These are phyloP conservation scores for Selene dorsalis DNA, from an alignment of 2,797 vertebrate species.

Conservation along the genomic window DNA sequence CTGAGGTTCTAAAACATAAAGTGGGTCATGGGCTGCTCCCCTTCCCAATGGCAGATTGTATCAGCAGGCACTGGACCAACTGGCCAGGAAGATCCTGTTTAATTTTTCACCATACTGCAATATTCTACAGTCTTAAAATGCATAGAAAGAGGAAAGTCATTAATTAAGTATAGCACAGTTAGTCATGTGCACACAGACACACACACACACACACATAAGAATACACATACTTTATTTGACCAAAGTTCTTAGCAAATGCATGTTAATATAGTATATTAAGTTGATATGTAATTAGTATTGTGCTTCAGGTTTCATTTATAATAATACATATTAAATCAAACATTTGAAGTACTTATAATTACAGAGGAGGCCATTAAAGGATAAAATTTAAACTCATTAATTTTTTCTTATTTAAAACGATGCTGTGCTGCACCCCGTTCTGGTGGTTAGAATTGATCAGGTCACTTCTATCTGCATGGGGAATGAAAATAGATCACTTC, in stretches of 20 bases:
- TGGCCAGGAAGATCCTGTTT: slow-evolving; percentile 64
- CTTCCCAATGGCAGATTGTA: slow-evolving; percentile 74
- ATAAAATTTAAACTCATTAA: background rate
- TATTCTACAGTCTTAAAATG: slow-evolving; percentile 72
- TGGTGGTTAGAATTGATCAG: slow-evolving; percentile 17
- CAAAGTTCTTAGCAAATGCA: slow-evolving; percentile 59
- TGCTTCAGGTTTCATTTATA: slow-evolving; percentile 48
- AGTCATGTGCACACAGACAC: slow-evolving; percentile 35
- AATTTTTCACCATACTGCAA: slow-evolving; percentile 70
- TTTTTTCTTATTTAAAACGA: slow-evolving; percentile 35
- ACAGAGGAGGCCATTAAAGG: slow-evolving; percentile 4
- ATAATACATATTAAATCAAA: slow-evolving; percentile 46
- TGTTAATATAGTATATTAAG: slow-evolving; percentile 60
- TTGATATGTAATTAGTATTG: slow-evolving; percentile 56
- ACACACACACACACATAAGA: slow-evolving; percentile 9
- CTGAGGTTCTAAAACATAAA: slow-evolving; percentile 62
- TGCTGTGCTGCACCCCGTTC: background rate
- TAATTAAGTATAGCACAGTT: slow-evolving; percentile 71
- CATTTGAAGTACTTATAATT: slow-evolving; percentile 47
- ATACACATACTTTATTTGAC: slow-evolving; percentile 7
- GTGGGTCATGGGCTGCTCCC: slow-evolving; percentile 71
- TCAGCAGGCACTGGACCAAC: slow-evolving; percentile 72
- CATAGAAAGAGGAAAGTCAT: slow-evolving; percentile 69
- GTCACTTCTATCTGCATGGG: slow-evolving; percentile 5
- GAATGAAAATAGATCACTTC: slow-evolving; percentile 26